These are phyloP conservation scores for Acestrorhynchus altus DNA, from an alignment of 2,797 vertebrate species.

Conservation along the genomic window DNA sequence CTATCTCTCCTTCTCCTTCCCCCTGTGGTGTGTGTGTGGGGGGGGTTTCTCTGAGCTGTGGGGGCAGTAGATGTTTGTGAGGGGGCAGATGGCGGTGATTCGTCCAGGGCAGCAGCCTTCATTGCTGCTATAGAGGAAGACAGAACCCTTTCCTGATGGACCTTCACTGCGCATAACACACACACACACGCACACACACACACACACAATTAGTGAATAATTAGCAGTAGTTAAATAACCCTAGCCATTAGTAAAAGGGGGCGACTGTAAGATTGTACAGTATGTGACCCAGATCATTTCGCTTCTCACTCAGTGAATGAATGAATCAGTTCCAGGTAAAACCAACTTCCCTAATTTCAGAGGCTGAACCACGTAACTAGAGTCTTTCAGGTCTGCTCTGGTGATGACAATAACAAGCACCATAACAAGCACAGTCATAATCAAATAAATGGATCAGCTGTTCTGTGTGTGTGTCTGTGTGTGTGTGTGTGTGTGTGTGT, in stretches of 20 bases:
- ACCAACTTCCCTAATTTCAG: no score
- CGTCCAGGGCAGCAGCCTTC: not conserved
- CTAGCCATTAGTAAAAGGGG: no score
- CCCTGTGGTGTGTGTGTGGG: slow-evolving; percentile 17
- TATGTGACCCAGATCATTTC: no score
- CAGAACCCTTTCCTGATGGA: slow-evolving; percentile 48
- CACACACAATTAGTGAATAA: no score
- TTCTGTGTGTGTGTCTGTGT: not conserved
- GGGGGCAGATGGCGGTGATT: not conserved
- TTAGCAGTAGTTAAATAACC: no score
- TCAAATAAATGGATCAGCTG: not conserved
- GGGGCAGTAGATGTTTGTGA: not conserved
- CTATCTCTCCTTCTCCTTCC: slow-evolving; percentile 33
- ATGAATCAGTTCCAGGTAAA: no score
- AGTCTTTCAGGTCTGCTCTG: no score
- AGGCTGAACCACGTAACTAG: no score
- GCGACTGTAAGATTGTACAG: no score
- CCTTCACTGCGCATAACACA: slow-evolving; percentile 42
- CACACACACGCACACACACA: slow-evolving; percentile 22
- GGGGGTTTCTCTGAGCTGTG: not conserved
- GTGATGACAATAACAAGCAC: no score
- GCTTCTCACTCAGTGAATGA: no score
- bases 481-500: not conserved
- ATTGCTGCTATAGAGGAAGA: slow-evolving; percentile 30
- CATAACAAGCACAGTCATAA: no score